Evolutionary conservation across 2,888 invertebrate species (phyloP).

Genomic region (Ptychoptera albimana): DNA sequence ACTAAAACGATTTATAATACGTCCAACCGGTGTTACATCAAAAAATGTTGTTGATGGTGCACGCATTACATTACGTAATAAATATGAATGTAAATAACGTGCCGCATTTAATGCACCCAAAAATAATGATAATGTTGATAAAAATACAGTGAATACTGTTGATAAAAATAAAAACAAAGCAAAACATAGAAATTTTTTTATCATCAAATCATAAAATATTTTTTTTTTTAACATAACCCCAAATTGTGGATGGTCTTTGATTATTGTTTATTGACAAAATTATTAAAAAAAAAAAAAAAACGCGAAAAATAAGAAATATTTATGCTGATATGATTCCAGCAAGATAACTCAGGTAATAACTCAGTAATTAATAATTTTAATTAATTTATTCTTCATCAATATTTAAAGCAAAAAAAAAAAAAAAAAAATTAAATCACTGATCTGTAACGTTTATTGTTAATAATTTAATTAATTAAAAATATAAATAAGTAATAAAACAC

Average conservation of each 20-base stretch:
- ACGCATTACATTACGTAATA: slow-evolving; percentile 40
- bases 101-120: slow-evolving; percentile 43
- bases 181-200: background rate
- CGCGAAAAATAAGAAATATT: too few relatives aligned
- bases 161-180: background rate
- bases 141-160: slow-evolving; percentile 34
- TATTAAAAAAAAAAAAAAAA: too few relatives aligned
- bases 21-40: slow-evolving; percentile 50
- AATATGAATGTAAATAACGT: slow-evolving; percentile 37
- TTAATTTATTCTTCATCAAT: too few relatives aligned
- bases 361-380: too few relatives aligned
- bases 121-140: slow-evolving; percentile 38
- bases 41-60: slow-evolving; percentile 49
- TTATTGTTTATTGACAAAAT: too few relatives aligned
- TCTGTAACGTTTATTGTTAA: too few relatives aligned
- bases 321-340: too few relatives aligned
- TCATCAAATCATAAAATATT: background rate
- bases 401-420: too few relatives aligned
- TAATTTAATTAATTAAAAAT: slow-evolving; percentile 5
- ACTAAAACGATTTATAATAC: slow-evolving; percentile 50
- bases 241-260: too few relatives aligned
- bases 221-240: too few relatives aligned
- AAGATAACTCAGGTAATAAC: too few relatives aligned
- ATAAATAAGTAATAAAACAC: slow-evolving; percentile 8
- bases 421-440: too few relatives aligned